Evolutionary conservation across 2,888 invertebrate species (phyloP), one percentile per base, ranked within the genome.

Genomic region (Phania funesta): DNA sequence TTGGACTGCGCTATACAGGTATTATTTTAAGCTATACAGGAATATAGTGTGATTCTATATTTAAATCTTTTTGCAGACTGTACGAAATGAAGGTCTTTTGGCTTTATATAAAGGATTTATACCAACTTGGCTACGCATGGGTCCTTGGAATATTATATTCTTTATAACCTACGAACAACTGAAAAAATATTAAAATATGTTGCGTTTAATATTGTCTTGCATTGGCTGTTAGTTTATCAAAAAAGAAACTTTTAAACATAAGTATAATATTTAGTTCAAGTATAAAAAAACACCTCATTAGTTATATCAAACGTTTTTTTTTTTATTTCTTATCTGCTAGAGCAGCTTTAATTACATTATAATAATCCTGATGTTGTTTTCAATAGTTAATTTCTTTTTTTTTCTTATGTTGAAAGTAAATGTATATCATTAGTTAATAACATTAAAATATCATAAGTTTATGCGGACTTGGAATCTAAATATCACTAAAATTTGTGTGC

Each of bases 81-180:
- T 97, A 44, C 95, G 94, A 84, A 95, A 94, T 90, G 98, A 98
- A 92, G 98, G 98, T 3, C 91, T 96, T 84, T 91, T 93, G 86
- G 98, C 98, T 35, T 92, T 98, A 71, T 98, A 98, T 92, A 98
- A 97, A 92, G 98, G 98, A 26, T 98, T 98, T 91, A 93, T 98
- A 85, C 98, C 98, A n/a, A 97, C 98, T 24, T 96, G 97, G 95
- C 93, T 98, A 85, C 93, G 98, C 85, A 96, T 98, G 95, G 98
- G 98, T 0, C 98, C 98, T 5, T 98, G 98, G 98, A 98, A 98
- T 92, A 95, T 98, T 84, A 98, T 98, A 89, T 98, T 98, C 92
- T 98, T 98, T 92, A 93, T 98, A 88, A 96, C 96, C 8, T 98
- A 97, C 91, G 98, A 98, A 91, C 97, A 97, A 90, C 93, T 98